A percentile compares a stretch with the other conserved stretches of the same genome.
Evolutionary conservation across 2,113 vertebrate species (phyloP).

Genomic region (Fulmarus glacialis): DNA sequence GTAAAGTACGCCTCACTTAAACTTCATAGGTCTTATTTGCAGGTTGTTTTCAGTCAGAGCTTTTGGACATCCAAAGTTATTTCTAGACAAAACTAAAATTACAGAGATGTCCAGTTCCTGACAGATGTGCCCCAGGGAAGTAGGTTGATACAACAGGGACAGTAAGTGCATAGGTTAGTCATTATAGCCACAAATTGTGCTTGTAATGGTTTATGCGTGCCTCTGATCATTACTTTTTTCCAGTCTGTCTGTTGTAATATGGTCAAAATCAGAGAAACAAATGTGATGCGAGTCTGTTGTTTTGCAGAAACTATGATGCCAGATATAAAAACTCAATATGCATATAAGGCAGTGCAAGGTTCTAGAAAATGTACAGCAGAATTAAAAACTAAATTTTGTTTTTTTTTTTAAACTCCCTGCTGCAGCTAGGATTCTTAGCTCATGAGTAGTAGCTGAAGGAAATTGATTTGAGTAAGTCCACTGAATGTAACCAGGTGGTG

Average conservation of each 20-base stretch:
- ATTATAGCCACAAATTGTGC: neutral
- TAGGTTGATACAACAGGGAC: neutral
- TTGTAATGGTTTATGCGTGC: neutral
- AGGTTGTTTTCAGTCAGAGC: neutral
- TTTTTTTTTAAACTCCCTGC: neutral
- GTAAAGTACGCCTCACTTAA: accelerated
- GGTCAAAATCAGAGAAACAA: neutral
- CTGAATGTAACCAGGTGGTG: neutral
- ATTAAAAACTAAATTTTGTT: neutral
- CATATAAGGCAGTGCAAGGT: neutral
- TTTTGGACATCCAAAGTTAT: neutral
- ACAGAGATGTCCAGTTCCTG: neutral
- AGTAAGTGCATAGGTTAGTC: neutral
- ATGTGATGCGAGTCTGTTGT: neutral
- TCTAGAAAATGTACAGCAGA: neutral
- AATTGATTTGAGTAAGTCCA: neutral
- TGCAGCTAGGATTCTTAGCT: neutral
- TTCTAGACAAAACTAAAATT: neutral
- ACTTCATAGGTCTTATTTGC: neutral
- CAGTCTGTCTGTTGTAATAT: neutral
- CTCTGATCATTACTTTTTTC: neutral
- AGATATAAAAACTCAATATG: neutral
- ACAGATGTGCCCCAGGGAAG: neutral
- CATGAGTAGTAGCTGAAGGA: neutral
- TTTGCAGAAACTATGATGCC: neutral